Conservation (phyloP, 1,140 invertebrate species). For the Yoshiicerus persimilis region DNA sequence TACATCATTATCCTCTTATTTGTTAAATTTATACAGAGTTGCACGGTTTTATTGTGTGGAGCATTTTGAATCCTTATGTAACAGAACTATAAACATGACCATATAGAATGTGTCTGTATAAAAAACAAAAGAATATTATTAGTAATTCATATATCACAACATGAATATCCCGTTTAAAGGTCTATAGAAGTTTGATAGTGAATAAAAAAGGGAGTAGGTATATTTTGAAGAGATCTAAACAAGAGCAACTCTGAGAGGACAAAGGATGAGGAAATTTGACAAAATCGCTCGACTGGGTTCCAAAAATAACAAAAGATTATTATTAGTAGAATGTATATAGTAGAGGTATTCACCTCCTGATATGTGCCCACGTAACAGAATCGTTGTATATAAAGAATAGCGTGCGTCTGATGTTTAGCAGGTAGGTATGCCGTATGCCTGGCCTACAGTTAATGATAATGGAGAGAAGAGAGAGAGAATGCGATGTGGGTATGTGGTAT, state of each 20-base stretch:
- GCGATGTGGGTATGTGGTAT: background rate
- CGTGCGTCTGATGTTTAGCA: background rate
- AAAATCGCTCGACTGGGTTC: conserved; percentile 9
- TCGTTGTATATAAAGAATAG: background rate
- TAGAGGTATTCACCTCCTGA: background rate
- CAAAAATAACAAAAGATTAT: conserved; percentile 10
- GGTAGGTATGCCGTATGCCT: background rate
- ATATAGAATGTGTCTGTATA: no score
- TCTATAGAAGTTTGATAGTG: no score
- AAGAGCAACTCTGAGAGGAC: background rate
- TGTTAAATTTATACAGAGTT: no score
- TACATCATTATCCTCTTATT: no score
- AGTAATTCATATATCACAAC: no score
- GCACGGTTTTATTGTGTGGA: no score
- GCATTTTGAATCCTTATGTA: no score
- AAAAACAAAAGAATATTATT: no score
- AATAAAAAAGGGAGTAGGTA: background rate
- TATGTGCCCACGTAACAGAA: background rate
- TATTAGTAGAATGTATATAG: background rate
- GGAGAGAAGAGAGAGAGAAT: background rate
- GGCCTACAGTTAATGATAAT: background rate
- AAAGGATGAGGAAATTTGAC: conserved; percentile 17
- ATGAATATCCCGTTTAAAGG: no score
- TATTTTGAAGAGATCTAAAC: background rate
- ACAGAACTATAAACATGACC: no score